These are phyloP conservation scores for Tadarida brasiliensis DNA, from an alignment of 2,797 vertebrate genomes.

Conservation along the genomic window DNA sequence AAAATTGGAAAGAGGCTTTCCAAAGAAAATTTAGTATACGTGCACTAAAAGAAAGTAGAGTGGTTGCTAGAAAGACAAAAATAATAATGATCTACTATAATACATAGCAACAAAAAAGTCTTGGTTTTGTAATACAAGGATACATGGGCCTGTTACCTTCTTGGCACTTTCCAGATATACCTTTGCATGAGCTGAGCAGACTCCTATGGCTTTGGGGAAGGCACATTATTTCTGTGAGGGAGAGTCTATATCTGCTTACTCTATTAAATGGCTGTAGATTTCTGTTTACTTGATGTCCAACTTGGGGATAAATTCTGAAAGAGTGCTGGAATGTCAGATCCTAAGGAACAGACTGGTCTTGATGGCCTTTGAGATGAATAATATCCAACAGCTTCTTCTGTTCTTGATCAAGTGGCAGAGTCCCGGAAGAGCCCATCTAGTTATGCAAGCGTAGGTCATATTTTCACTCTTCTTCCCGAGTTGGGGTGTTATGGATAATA, in stretches of 20 bases:
- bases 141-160: not conserved
- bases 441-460: not conserved
- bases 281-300: not conserved
- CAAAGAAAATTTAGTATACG: not conserved
- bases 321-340: not conserved
- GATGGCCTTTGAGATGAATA: not conserved
- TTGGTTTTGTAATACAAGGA: not conserved
- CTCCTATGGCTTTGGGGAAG: not conserved
- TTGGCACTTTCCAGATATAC: not conserved
- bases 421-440: not conserved
- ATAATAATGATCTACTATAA: not conserved
- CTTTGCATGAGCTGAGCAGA: not conserved
- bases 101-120: not conserved
- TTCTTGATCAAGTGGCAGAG: not conserved
- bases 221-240: not conserved
- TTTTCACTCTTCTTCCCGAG: not conserved
- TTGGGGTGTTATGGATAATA: not conserved
- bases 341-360: not conserved
- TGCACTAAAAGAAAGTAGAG: not conserved
- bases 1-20: not conserved
- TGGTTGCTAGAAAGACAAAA: not conserved
- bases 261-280: not conserved
- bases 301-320: not conserved
- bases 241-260: not conserved
- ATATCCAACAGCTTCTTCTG: not conserved